phyloP scores from a whole-genome alignment of 2,113 vertebrate species.

The Misgurnus anguillicaudatus region DNA sequence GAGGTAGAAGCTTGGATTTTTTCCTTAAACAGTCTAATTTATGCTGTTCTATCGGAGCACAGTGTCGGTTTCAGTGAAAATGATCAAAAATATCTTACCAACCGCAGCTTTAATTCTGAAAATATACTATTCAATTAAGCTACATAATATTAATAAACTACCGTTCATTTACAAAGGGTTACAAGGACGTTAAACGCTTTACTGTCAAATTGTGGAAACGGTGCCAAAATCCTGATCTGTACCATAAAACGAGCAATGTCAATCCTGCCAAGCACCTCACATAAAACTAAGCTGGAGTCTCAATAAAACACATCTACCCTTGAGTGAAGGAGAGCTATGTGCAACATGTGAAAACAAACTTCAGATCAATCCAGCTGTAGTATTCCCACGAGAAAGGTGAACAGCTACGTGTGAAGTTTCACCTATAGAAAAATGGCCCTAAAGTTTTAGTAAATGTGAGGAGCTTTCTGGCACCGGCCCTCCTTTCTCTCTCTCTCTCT shows the following conservation, averaged over 20 bases:
- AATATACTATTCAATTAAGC: background rate
- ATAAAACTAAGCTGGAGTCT: conserved; percentile 15
- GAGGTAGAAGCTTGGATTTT: no score
- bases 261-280: conserved; percentile 10
- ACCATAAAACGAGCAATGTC: background rate
- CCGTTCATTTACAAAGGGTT: background rate
- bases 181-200: background rate
- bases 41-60: no score
- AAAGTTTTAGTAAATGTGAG: conserved; percentile 11
- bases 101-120: no score
- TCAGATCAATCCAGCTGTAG: conserved; percentile 3
- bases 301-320: conserved; percentile 25
- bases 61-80: no score
- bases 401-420: conserved; percentile 38
- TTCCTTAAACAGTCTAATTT: no score
- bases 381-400: conserved; percentile 51
- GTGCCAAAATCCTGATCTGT: background rate
- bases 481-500: conserved; percentile 14
- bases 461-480: conserved; percentile 22
- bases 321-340: conserved; percentile 11
- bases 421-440: conserved; percentile 16
- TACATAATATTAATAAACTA: background rate
- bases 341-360: conserved; percentile 23
- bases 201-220: background rate
- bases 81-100: no score